Evolutionary conservation across 1,140 invertebrate genomes (phyloP).

Genomic region (Rhopalosiphum padi): DNA sequence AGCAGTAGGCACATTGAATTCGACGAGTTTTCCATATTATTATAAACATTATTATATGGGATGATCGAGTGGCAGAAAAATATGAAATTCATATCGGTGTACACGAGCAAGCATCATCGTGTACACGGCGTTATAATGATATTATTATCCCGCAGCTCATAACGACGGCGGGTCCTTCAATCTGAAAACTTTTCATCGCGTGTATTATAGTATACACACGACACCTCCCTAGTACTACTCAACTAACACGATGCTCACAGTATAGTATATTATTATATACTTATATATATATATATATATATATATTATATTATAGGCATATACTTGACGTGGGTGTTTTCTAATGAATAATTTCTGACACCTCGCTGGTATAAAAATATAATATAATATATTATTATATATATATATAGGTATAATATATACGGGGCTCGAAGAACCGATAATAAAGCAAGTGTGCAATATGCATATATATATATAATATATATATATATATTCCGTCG

Average conservation of each 20-base stretch:
- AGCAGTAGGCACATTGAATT: not conserved
- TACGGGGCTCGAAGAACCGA: not conserved
- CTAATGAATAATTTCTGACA: not conserved
- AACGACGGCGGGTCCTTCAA: not conserved
- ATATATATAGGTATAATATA: not conserved
- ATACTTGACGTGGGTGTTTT: constrained; percentile 14
- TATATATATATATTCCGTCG: not conserved
- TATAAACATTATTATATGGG: not conserved
- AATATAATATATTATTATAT: not conserved
- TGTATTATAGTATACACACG: not conserved
- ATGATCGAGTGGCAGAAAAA: constrained; percentile 15
- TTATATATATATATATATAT: too few species aligned
- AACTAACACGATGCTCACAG: not conserved
- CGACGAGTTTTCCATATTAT: not conserved
- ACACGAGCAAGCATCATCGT: not conserved
- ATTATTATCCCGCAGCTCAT: not conserved
- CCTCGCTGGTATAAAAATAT: not conserved
- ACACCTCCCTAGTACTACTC: not conserved
- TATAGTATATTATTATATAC: too few species aligned
- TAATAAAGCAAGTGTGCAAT: not conserved
- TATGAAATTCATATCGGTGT: constrained; percentile 3
- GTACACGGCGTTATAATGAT: not conserved
- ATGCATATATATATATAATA: too few species aligned
- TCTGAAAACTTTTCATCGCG: constrained; percentile 22
- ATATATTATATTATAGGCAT: not conserved